These are phyloP conservation scores for Acromyrmex heyeri DNA, from an alignment of 1,140 invertebrate species.

Conservation along the genomic window DNA sequence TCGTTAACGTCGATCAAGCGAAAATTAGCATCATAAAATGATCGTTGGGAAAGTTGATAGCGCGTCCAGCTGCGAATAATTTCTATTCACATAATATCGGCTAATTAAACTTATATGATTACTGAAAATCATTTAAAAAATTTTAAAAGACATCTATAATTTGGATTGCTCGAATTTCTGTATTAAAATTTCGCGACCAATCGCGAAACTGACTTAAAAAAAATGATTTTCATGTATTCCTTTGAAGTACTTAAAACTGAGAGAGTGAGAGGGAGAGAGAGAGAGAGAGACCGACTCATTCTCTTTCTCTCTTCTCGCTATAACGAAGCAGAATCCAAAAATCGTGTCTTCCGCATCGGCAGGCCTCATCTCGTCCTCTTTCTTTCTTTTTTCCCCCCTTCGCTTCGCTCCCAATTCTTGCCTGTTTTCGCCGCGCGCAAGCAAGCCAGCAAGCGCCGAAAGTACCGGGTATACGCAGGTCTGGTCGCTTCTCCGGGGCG, in stretches of 20 bases:
- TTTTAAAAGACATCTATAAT: neutral
- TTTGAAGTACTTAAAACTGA: neutral
- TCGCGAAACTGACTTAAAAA: neutral
- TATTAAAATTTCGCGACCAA: neutral
- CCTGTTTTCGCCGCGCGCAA: neutral
- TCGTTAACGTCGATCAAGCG: conserved; percentile 27
- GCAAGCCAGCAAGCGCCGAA: conserved; percentile 24
- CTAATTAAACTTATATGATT: neutral
- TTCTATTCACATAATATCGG: neutral
- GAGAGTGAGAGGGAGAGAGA: no score
- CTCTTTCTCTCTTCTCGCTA: neutral
- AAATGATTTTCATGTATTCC: neutral
- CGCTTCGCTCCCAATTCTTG: neutral
- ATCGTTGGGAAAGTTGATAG: neutral
- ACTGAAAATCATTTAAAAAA: neutral
- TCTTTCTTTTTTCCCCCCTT: neutral
- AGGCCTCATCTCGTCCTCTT: neutral
- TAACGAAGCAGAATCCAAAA: conserved; percentile 15
- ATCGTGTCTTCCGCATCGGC: conserved; percentile 32
- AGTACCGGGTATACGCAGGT: conserved; percentile 49
- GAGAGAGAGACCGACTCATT: neutral
- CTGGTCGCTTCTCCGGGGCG: conserved; percentile 37
- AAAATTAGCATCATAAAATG: conserved; percentile 24
- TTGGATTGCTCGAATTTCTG: neutral
- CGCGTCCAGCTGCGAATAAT: neutral